phyloP scores from a whole-genome alignment of 2,797 vertebrate species.

The Poecilia gillii region DNA sequence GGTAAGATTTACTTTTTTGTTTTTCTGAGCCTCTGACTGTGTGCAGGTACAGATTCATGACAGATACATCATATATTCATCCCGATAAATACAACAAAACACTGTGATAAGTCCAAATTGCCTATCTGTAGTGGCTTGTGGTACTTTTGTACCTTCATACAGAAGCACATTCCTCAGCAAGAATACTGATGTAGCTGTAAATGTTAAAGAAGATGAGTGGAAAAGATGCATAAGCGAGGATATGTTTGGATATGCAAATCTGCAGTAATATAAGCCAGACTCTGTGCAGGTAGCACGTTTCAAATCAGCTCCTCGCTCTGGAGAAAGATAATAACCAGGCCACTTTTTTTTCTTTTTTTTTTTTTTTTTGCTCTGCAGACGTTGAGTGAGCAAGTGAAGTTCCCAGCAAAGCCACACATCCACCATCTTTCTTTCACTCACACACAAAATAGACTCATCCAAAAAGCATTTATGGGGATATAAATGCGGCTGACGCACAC shows the following conservation, averaged over 20 bases:
- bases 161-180: constrained; percentile 34
- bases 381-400: constrained; percentile 43
- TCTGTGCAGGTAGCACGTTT: constrained; percentile 16
- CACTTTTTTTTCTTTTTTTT: background rate
- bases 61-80: background rate
- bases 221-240: background rate
- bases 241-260: constrained; percentile 25
- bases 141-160: constrained; percentile 20
- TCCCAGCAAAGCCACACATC: background rate
- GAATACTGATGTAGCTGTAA: constrained; percentile 52
- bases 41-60: background rate
- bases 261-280: constrained; percentile 20
- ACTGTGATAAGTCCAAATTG: background rate
- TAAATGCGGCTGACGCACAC: constrained; percentile 19
- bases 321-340: constrained; percentile 20
- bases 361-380: constrained; percentile 36
- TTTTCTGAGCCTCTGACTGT: background rate
- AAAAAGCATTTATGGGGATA: constrained; percentile 21
- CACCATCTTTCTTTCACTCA: constrained; percentile 24
- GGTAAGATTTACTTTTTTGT: background rate
- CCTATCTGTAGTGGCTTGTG: background rate
- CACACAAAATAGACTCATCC: constrained; percentile 6
- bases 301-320: constrained; percentile 30
- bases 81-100: background rate
- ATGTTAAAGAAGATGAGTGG: constrained; percentile 25